phyloP scores from a whole-genome alignment of 2,888 invertebrate genomes.

The Orchestes rusci region DNA sequence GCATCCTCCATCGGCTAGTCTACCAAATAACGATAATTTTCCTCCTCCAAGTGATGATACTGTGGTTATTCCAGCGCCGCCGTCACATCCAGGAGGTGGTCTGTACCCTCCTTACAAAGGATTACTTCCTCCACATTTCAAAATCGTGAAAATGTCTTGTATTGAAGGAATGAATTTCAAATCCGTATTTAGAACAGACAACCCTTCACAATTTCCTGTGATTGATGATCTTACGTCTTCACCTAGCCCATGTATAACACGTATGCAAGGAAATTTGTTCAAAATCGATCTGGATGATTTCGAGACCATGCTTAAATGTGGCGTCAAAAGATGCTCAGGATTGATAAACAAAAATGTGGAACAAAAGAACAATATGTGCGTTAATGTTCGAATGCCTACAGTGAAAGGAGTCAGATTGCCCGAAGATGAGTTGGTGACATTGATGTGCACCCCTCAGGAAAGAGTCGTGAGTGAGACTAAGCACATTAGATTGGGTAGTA shows the following conservation, averaged over 20 bases:
- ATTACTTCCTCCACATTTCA: slow-evolving; percentile 20
- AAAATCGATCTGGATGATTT: slow-evolving; percentile 43
- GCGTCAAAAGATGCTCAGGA: slow-evolving; percentile 45
- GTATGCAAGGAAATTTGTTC: slow-evolving; percentile 33
- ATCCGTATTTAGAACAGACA: slow-evolving; percentile 29
- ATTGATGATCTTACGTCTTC: slow-evolving; percentile 32
- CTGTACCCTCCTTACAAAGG: slow-evolving; percentile 11
- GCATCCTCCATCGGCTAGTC: slow-evolving; percentile 27
- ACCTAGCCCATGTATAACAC: slow-evolving; percentile 32
- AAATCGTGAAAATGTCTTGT: slow-evolving; percentile 40
- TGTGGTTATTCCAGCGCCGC: slow-evolving; percentile 28
- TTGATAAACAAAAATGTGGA: background rate
- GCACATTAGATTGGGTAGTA: slow-evolving; percentile 36
- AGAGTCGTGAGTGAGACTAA: slow-evolving; percentile 47
- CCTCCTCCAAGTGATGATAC: slow-evolving; percentile 32
- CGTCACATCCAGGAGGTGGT: slow-evolving; percentile 17
- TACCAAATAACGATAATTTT: background rate
- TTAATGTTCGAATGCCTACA: slow-evolving; percentile 50
- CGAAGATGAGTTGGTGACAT: slow-evolving; percentile 47
- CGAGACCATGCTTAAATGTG: slow-evolving; percentile 48
- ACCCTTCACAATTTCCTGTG: slow-evolving; percentile 25
- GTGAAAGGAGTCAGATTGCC: slow-evolving; percentile 49
- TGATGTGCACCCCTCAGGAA: slow-evolving; percentile 52
- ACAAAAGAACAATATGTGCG: slow-evolving; percentile 44
- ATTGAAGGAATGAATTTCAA: slow-evolving; percentile 39